Evolutionary conservation across 2,113 vertebrate species (phyloP), one percentile per base, ranked within the genome.

Genomic region (Anguilla japonica): DNA sequence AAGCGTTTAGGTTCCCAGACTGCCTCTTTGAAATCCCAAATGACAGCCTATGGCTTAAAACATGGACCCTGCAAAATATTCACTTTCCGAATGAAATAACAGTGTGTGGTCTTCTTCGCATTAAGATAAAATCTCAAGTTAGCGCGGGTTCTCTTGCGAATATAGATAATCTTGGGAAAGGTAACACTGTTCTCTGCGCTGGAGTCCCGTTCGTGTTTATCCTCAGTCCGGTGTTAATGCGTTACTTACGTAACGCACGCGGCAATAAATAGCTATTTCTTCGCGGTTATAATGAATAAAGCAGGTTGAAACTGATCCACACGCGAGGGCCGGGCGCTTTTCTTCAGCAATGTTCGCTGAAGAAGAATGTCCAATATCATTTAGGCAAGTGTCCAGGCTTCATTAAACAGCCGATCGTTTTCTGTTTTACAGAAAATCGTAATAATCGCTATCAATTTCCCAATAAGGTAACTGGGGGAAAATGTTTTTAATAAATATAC

Each of bases 141-240:
- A 88, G 88, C 84, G 40, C 88, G 26, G 85, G 85, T 41, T 79
- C 63, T 60, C 26, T 89, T 87, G 60, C 89, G 5, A 75, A 75
- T 75, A 89, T 87, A 83, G 82, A 88, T 6, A 81, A 89, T 94
- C 93, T 93, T 92, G 93, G 93, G 90, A 92, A 91, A 93, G 89
- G 90, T 89, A 86, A 89, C 79, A 86, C 50, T 29, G 18, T 60
- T 91, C 87, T 89, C 92, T 88, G 90, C 89, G 88, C 75, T 85
- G 87, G 84, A 88, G 90, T 91, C 89, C 89, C 85, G 89, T 90
- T 93, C 81, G 83, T 89, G 91, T 41, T 88, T 89, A 87, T 71
- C 93, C 94, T 75, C 93, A 94, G 93, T 92, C 93, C 91, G 87
- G 88, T 93, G 93, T 94, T 91, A 92, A 88, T 91, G 91, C 91